Evolutionary conservation across 2,797 vertebrate species (phyloP), one percentile per base, ranked within the genome.

Genomic region (Anas georgica): DNA sequence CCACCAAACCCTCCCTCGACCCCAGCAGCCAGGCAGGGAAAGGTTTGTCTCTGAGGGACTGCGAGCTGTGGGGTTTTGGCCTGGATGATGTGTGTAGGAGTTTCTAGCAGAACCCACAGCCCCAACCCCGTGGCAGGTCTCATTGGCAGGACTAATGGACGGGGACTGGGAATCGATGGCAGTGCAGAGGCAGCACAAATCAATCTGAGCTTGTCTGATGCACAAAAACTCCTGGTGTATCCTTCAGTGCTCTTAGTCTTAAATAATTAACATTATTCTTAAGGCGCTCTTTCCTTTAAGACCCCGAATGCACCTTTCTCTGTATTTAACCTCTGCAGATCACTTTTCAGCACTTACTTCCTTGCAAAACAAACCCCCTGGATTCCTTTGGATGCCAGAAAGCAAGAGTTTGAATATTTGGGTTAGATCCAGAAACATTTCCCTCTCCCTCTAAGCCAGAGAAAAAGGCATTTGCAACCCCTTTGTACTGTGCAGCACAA

Each of bases 381-480:
- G 21, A 35, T 89, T 92, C 66, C 69, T 86, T 59, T 78, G 66
- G 55, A 67, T 86, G 28, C 35, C 50, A 78, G 50, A 74, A 92
- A 72, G 13, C 31, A 75, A 78, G 50, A 43, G 16, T 78, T 66
- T 56, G 82, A 69, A 33, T 89, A 64, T 66, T 91, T 89, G 81
- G 12, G 43, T 87, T 82, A 62, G 86, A 46, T 93, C 69, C 78
- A 94, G 82, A 87, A 86, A 48, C 1, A 1, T 22, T 91, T 90
- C 58, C 43, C 26, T 83, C 45, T 33, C 14, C 28, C 55, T 73
- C 69, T 39, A 78, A 86, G 62, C 66, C 62, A 76, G 74, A 91
- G 29, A 35, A 91, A 93, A 93, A 92, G 4, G 10, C 29, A 31
- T 73, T 91, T 62, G 12, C 9, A 67, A 16, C 10, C 41, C 13